Conservation (phyloP, 92 coral and sea anemone genomes). For the Palythoa caribaeorum region DNA sequence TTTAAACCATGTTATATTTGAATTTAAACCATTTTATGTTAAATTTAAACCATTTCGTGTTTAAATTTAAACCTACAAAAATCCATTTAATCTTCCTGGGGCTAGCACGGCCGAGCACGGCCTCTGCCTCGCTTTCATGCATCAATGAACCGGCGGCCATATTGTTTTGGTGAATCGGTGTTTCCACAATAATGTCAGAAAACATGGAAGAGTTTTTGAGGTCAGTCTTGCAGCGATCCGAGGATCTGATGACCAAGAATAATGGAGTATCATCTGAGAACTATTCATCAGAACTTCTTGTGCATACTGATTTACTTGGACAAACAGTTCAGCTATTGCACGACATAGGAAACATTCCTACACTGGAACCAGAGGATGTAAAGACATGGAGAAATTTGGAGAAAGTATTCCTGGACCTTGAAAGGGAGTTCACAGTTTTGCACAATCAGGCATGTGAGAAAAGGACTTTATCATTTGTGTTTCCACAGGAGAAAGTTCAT, state of each 20-base stretch:
- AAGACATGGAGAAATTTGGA: conserved; percentile 25
- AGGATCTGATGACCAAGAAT: conserved; percentile 24
- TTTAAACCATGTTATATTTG: not conserved
- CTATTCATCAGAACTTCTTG: conserved; percentile 17
- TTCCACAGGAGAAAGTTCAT: conserved; percentile 28
- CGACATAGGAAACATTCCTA: conserved; percentile 26
- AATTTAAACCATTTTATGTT: not conserved
- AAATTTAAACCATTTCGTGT: conserved; percentile 19
- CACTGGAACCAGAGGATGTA: conserved; percentile 20
- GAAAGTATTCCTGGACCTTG: conserved; percentile 18
- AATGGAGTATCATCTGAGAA: conserved; percentile 20
- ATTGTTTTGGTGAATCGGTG: conserved; percentile 24
- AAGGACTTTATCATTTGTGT: conserved; percentile 22
- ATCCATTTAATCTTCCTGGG: conserved; percentile 26
- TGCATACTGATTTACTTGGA: conserved; percentile 17
- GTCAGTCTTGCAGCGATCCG: conserved; percentile 43
- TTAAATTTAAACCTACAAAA: conserved; percentile 12
- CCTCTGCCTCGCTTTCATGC: conserved; percentile 34
- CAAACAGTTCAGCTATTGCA: conserved; percentile 26
- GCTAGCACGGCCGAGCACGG: conserved; percentile 26
- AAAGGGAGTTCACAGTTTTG: conserved; percentile 27
- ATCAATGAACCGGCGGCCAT: conserved; percentile 19
- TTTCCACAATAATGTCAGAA: conserved; percentile 24
- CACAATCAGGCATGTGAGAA: conserved; percentile 15
- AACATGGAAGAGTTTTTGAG: conserved; percentile 42